A percentile compares a stretch with the other conserved stretches of the same genome.
These are phyloP conservation scores for Mohoua ochrocephala DNA, from an alignment of 2,113 vertebrate genomes.

Conservation along the genomic window DNA sequence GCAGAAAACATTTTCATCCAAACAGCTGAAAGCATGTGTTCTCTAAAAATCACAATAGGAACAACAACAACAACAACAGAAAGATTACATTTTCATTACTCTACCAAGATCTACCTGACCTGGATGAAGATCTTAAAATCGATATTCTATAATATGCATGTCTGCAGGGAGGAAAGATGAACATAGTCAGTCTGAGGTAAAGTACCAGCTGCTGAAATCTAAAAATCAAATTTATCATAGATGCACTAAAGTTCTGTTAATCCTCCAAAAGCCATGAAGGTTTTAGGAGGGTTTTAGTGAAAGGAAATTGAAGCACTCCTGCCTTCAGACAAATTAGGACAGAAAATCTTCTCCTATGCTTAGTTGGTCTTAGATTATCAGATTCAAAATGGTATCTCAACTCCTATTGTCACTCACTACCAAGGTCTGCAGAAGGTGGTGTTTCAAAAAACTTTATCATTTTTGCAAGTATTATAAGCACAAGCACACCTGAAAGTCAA, in stretches of 20 bases:
- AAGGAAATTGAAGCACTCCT: background rate
- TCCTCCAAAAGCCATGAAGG: conserved; percentile 11
- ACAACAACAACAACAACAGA: background rate
- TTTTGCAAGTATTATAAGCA: background rate
- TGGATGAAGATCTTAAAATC: conserved; percentile 13
- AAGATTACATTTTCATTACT: background rate
- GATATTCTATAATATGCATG: background rate
- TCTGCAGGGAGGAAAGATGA: background rate
- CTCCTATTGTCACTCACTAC: background rate
- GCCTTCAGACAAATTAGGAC: conserved; percentile 13
- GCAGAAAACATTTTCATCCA: background rate
- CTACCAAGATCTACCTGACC: background rate
- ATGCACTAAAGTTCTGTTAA: conserved; percentile 39
- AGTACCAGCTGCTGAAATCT: conserved; percentile 1
- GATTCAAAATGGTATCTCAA: background rate
- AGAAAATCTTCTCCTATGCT: background rate
- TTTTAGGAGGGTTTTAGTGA: conserved; percentile 35
- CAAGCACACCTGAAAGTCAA: background rate
- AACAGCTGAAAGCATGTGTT: background rate
- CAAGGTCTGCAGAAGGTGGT: background rate
- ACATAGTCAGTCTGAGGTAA: background rate
- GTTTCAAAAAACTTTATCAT: background rate
- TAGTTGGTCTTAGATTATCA: background rate
- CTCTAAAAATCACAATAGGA: background rate
- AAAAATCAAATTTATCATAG: conserved; percentile 40